phyloP scores from a whole-genome alignment of 2,888 invertebrate species.

The Amiota communis region DNA sequence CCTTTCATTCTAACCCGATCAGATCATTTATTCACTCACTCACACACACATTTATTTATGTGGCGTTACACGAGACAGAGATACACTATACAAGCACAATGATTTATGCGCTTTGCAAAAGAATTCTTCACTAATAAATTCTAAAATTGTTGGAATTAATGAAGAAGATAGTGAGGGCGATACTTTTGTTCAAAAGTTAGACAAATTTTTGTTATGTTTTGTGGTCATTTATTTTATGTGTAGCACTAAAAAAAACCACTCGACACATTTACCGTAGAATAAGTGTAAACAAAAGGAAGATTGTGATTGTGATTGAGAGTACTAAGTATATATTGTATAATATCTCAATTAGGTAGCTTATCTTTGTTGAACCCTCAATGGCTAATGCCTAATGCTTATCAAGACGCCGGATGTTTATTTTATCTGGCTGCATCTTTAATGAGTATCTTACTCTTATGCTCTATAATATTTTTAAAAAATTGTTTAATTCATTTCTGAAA shows the following conservation, averaged over 20 bases:
- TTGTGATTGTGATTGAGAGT: background rate
- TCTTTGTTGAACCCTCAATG: background rate
- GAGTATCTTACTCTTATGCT: conserved; percentile 32
- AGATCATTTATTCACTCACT: conserved; percentile 38
- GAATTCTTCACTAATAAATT: no score
- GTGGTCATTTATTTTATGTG: conserved; percentile 2
- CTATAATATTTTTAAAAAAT: conserved; percentile 38
- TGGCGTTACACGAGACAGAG: conserved; percentile 57
- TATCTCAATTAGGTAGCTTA: background rate
- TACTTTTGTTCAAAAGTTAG: conserved; percentile 11
- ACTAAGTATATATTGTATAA: no score
- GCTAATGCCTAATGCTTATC: conserved; percentile 45
- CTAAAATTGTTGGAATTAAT: no score
- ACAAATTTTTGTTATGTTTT: conserved; percentile 39
- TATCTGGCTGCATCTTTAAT: conserved; percentile 28
- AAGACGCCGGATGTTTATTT: conserved; percentile 53
- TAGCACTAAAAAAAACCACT: no score
- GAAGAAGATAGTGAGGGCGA: no score
- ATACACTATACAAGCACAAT: conserved; percentile 36
- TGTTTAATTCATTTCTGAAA: conserved; percentile 47
- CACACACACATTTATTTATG: conserved; percentile 58
- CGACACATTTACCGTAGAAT: no score
- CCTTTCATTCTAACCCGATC: background rate
- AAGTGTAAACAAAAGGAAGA: background rate
- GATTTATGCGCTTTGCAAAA: conserved; percentile 51